These are phyloP conservation scores for Caenorhabditis doughertyi DNA, from an alignment of 2,888 invertebrate species.

Conservation along the genomic window DNA sequence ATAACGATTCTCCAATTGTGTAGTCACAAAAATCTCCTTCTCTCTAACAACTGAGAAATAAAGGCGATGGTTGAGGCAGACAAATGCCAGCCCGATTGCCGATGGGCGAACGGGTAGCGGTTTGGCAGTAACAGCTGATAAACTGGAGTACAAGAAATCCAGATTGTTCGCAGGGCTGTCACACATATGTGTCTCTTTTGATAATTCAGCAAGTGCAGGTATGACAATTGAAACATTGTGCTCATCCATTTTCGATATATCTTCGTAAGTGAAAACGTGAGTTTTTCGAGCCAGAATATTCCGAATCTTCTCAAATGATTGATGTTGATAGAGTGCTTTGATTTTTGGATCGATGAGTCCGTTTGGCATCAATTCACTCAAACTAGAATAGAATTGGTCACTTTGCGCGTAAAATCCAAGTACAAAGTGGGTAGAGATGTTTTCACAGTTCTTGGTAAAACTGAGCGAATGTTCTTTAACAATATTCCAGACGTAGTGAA, in stretches of 20 bases:
- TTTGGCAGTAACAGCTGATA: too few relatives aligned
- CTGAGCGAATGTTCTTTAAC: too few relatives aligned
- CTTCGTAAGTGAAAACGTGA: neutral
- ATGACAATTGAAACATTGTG: neutral
- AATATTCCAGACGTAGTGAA: too few relatives aligned
- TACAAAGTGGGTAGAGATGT: too few relatives aligned
- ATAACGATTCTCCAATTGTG: neutral
- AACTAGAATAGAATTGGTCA: neutral
- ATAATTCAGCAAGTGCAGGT: too few relatives aligned
- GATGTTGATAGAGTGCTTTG: slow-evolving; percentile 8
- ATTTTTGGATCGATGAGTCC: slow-evolving; percentile 9
- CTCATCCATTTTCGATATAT: neutral
- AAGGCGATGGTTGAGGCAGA: neutral
- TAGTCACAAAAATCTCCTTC: neutral
- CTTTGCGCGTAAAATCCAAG: neutral
- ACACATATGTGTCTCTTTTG: too few relatives aligned
- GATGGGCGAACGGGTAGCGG: slow-evolving; percentile 1
- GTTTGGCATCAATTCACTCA: neutral
- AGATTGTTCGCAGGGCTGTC: too few relatives aligned
- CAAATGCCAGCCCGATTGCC: neutral
- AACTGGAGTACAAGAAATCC: too few relatives aligned
- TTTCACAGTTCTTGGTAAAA: too few relatives aligned
- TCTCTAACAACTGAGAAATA: slow-evolving; percentile 8
- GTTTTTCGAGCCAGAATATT: neutral
- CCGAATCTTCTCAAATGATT: neutral